phyloP scores from a whole-genome alignment of 1,140 invertebrate genomes.

The Drosophila biarmipes region DNA sequence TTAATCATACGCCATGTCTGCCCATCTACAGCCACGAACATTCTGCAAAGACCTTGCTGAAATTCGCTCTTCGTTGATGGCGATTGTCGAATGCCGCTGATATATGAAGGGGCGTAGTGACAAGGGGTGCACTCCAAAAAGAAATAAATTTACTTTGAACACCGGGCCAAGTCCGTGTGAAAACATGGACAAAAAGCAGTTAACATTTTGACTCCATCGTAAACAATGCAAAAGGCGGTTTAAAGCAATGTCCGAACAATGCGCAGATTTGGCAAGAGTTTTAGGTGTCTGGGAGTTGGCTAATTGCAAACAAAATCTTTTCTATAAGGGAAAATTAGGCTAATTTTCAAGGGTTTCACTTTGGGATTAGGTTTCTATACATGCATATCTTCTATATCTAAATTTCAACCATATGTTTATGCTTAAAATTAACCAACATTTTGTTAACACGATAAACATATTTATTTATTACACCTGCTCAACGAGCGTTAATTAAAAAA shows the following conservation, averaged over 20 bases:
- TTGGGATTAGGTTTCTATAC: too few relatives aligned
- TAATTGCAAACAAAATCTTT: not conserved
- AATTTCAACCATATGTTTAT: not conserved
- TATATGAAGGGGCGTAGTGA: slow-evolving; percentile 39
- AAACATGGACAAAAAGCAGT: slow-evolving; percentile 35
- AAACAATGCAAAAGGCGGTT: slow-evolving; percentile 31
- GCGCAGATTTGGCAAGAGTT: slow-evolving; percentile 27
- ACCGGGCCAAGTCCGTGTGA: slow-evolving; percentile 22
- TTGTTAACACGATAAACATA: not conserved
- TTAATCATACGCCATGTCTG: slow-evolving; percentile 66
- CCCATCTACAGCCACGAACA: slow-evolving; percentile 25
- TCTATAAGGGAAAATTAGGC: too few relatives aligned
- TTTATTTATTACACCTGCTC: not conserved
- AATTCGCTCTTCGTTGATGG: slow-evolving; percentile 24
- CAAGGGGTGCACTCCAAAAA: slow-evolving; percentile 23
- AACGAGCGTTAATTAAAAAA: not conserved
- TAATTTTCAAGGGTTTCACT: not conserved
- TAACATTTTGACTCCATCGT: slow-evolving; percentile 35
- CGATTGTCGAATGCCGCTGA: slow-evolving; percentile 37
- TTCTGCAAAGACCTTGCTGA: slow-evolving; percentile 52
- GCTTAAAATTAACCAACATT: not conserved
- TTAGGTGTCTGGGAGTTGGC: not conserved
- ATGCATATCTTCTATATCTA: too few relatives aligned
- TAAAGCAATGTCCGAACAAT: slow-evolving; percentile 14
- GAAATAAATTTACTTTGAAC: slow-evolving; percentile 40